Base-by-base conservation (phyloP, 2,888 invertebrate species). In the Isotomurus palustris region DNA sequence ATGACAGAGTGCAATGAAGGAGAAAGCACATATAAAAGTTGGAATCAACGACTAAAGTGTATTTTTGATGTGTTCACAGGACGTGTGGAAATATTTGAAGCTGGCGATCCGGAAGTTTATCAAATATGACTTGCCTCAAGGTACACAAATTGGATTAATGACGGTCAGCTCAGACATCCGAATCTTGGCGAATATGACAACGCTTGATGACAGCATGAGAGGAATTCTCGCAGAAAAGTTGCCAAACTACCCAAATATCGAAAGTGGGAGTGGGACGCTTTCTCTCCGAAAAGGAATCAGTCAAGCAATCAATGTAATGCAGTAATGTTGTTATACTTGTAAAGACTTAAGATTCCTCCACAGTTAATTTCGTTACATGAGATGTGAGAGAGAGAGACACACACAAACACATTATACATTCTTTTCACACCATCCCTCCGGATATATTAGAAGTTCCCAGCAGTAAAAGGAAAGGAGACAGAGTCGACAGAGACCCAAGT, bases 51-150 rank as follows among this genome's bases (percentile, higher is more conserved):
- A n/a, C n/a, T n/a, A n/a, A n/a, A n/a, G n/a, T n/a, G n/a, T n/a
- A n/a, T n/a, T n/a, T n/a, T n/a, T n/a, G n/a, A n/a, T n/a, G n/a
- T 43, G 3, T 19, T 12, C 43, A n/a, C 68, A 76, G 66, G 82
- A 83, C 72, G 81, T 82, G 1, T 83, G 82, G 82, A 79, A 76
- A 54, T 82, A 81, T 71, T 73, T 83, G 51, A 75, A 81, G 35
- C 74, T 78, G 58, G 82, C 83, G 0, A 77, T 83, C 55, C 76
- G 81, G 36, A 82, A 82, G 71, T 81, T 82, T 78, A 79, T 81
- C 2, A 74, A 79, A 27, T 79, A 80, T 57, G 80, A 82, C 71
- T 72, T 83, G 19, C 79, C 72, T 4, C 71, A 73, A 41, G 74
- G 73, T 22, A 72, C 73, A 38, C 68, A 71, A 58, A 63, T 76